Evolutionary conservation across 2,888 invertebrate species (phyloP).

Genomic region (Sabellastarte sp.): DNA sequence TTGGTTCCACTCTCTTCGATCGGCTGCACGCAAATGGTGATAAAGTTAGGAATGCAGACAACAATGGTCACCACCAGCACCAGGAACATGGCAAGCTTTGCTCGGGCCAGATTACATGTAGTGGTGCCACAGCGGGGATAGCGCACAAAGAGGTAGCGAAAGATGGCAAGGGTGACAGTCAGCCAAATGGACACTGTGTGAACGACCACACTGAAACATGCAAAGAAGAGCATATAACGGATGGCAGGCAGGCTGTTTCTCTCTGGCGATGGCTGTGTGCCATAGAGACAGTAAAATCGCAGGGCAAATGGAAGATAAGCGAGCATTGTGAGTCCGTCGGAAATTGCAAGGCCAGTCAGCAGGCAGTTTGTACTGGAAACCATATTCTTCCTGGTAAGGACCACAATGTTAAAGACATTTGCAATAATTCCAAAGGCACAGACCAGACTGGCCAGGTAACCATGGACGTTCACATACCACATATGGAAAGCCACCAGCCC

Average conservation of each 20-base stretch:
- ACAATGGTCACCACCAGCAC: slow-evolving; percentile 46
- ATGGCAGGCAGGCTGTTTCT: slow-evolving; percentile 33
- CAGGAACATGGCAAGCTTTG: slow-evolving; percentile 78
- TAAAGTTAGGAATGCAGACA: slow-evolving; percentile 54
- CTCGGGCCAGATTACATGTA: slow-evolving; percentile 80
- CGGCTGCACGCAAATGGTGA: slow-evolving; percentile 57
- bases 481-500: not conserved
- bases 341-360: slow-evolving; percentile 79
- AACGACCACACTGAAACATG: slow-evolving; percentile 81
- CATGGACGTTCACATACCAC: slow-evolving; percentile 66
- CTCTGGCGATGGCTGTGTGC: slow-evolving; percentile 31
- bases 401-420: slow-evolving; percentile 83
- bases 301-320: slow-evolving; percentile 89
- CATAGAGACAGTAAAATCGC: slow-evolving; percentile 63
- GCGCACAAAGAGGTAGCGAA: slow-evolving; percentile 71
- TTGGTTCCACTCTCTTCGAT: not conserved
- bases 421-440: slow-evolving; percentile 86
- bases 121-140: slow-evolving; percentile 75
- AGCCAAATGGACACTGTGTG: slow-evolving; percentile 93
- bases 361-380: slow-evolving; percentile 78
- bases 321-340: slow-evolving; percentile 83
- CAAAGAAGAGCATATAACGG: slow-evolving; percentile 69
- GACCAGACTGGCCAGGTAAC: slow-evolving; percentile 78
- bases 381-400: slow-evolving; percentile 81
- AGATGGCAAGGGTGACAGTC: slow-evolving; percentile 88